phyloP scores from a whole-genome alignment of 2,797 vertebrate species.

The Pangasius larnaudii region DNA sequence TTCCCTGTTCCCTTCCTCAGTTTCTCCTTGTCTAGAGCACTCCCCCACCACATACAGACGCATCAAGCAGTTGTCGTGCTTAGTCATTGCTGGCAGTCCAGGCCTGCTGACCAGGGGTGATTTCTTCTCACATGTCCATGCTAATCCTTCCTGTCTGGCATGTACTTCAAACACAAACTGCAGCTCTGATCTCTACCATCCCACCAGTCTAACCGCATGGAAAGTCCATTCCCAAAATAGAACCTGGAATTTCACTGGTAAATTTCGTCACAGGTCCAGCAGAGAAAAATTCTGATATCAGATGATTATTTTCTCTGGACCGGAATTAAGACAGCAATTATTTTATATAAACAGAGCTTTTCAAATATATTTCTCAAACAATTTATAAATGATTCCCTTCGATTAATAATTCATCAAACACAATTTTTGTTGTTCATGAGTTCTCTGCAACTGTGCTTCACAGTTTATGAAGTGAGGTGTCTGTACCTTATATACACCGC shows the following conservation, averaged over 20 bases:
- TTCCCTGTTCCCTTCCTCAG: too few species aligned
- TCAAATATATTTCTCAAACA: not conserved
- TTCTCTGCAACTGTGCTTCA: not conserved
- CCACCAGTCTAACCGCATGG: slow-evolving; percentile 20
- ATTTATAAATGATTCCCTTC: not conserved
- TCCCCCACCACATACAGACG: not conserved
- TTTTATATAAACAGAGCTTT: not conserved
- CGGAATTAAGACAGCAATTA: not conserved
- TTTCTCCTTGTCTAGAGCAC: too few species aligned
- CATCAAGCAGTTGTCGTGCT: not conserved
- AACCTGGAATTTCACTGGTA: slow-evolving; percentile 28
- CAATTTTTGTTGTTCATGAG: not conserved
- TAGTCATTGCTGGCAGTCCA: not conserved
- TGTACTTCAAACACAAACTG: slow-evolving; percentile 47
- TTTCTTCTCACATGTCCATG: not conserved
- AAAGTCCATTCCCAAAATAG: slow-evolving; percentile 34
- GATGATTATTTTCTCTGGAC: not conserved
- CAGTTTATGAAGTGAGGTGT: not conserved
- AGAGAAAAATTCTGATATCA: not conserved
- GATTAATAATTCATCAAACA: not conserved
- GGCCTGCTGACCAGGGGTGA: slow-evolving; percentile 29
- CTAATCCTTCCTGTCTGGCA: slow-evolving; percentile 40
- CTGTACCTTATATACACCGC: slow-evolving; percentile 6
- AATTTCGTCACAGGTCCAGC: not conserved
- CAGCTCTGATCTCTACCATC: slow-evolving; percentile 16